Evolutionary conservation across 2,888 invertebrate genomes (phyloP).

Genomic region (Abrostola tripartita): DNA sequence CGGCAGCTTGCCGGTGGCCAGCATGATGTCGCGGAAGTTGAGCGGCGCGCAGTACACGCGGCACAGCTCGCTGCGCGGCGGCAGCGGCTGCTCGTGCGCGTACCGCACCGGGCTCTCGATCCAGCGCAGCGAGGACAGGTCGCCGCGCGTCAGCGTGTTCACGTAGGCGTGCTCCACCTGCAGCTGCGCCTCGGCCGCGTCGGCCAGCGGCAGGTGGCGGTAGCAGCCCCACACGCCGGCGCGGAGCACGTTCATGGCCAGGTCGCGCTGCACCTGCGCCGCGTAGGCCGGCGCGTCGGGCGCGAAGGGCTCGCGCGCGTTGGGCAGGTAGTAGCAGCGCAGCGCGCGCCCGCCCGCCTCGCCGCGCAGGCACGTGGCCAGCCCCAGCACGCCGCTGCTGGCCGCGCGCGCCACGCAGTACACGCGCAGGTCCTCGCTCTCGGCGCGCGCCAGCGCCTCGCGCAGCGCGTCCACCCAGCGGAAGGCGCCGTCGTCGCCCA

Average conservation of each 20-base stretch:
- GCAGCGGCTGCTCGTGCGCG: conserved; percentile 75
- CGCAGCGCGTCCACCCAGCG: conserved; percentile 95
- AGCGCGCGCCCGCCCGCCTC: conserved; percentile 95
- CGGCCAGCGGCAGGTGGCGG: conserved; percentile 92
- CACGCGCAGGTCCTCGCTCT: conserved; percentile 89
- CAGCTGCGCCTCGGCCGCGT: conserved; percentile 72
- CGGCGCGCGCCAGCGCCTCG: conserved; percentile 90
- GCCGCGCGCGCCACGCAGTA: conserved; percentile 91
- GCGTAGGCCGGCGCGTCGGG: conserved; percentile 88
- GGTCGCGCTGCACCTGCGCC: conserved; percentile 91
- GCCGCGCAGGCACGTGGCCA: conserved; percentile 96
- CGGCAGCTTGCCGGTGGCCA: conserved; percentile 98
- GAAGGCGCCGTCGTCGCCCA: conserved; percentile 90
- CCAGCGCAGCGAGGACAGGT: conserved; percentile 98
- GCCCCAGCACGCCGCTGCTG: conserved; percentile 94
- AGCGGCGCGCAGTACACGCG: conserved; percentile 97
- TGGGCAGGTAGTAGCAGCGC: conserved; percentile 92
- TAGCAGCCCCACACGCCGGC: conserved; percentile 95
- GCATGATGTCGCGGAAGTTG: conserved; percentile 99
- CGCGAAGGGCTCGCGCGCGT: conserved; percentile 89
- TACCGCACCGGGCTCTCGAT: conserved; percentile 91
- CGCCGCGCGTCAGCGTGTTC: conserved; percentile 97
- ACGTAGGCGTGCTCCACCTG: conserved; percentile 97
- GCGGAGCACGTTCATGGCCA: conserved; percentile 95
- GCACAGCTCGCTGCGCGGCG: conserved; percentile 91